Conservation (phyloP, 2,113 vertebrate genomes). For the Fukomys damarensis region DNA sequence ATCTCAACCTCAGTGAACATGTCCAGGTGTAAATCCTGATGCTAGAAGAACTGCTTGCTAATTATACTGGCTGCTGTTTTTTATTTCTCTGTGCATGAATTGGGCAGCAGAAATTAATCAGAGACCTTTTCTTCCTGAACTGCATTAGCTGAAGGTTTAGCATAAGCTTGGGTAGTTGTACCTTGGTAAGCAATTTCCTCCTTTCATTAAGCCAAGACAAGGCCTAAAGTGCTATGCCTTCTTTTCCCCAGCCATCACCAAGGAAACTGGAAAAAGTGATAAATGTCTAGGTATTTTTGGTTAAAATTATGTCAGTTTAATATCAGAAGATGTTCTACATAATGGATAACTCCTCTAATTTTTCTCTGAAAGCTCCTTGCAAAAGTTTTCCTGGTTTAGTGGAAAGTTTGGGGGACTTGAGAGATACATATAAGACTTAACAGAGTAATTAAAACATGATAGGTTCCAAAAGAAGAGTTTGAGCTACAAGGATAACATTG, state of each 20-base stretch:
- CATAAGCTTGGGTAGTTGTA: neutral
- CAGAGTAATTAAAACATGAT: neutral
- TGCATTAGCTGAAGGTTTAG: slow-evolving; percentile 27
- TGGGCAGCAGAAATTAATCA: slow-evolving; percentile 67
- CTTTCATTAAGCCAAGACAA: neutral
- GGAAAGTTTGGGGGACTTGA: accelerated
- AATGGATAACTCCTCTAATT: slow-evolving; percentile 4
- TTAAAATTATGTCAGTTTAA: slow-evolving; percentile 52
- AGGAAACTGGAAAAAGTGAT: slow-evolving; percentile 31
- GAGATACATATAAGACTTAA: neutral
- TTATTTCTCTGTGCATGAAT: slow-evolving; percentile 44
- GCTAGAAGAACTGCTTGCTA: slow-evolving; percentile 57
- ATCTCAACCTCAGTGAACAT: slow-evolving; percentile 23
- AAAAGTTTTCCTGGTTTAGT: neutral
- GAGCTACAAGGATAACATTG: neutral
- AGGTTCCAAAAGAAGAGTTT: neutral
- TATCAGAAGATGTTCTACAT: slow-evolving; percentile 48
- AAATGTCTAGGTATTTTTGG: slow-evolving; percentile 66
- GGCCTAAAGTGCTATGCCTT: neutral
- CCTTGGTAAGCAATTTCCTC: slow-evolving; percentile 52
- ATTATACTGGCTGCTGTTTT: slow-evolving; percentile 64
- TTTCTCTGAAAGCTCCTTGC: neutral
- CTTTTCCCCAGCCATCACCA: neutral
- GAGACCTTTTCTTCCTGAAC: slow-evolving; percentile 69
- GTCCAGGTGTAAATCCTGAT: slow-evolving; percentile 75